Percentiles rank a stretch among this genome's conserved stretches.
phyloP scores from a whole-genome alignment of 64 coral and sea anemone species.

The Exaiptasia diaphana region DNA sequence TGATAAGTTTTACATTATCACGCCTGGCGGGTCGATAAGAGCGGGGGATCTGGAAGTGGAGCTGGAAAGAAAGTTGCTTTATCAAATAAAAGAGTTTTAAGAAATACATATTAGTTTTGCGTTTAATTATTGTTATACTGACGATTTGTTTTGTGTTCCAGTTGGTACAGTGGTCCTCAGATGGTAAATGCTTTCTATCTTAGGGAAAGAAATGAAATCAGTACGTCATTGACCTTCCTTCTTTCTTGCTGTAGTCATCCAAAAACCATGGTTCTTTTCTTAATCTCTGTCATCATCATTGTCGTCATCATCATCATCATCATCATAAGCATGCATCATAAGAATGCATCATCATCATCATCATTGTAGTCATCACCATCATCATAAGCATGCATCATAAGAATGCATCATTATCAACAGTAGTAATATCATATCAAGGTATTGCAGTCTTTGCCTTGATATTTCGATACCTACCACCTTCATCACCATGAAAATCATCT shows the following conservation, averaged over 20 bases:
- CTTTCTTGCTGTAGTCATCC: neutral
- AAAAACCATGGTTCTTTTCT: neutral
- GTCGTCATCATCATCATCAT: neutral
- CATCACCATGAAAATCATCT: too few species aligned
- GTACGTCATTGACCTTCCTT: conserved; percentile 24
- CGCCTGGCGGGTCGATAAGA: neutral
- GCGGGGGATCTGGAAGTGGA: neutral
- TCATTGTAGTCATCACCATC: too few species aligned
- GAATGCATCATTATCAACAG: too few species aligned
- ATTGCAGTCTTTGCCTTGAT: too few species aligned
- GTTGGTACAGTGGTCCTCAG: conserved; percentile 80
- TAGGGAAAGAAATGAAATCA: conserved; percentile 81
- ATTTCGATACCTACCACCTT: too few species aligned
- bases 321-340: too few species aligned
- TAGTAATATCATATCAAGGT: too few species aligned
- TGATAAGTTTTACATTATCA: neutral
- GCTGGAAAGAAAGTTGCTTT: neutral
- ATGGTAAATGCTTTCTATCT: conserved; percentile 70
- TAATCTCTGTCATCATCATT: neutral
- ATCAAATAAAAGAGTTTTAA: neutral
- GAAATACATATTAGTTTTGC: neutral
- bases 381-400: too few species aligned
- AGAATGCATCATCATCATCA: too few species aligned
- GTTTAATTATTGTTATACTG: too few species aligned
- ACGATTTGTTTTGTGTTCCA: neutral